Conservation (phyloP, 1,140 invertebrate genomes). For the Lasioglossum albipes region DNA sequence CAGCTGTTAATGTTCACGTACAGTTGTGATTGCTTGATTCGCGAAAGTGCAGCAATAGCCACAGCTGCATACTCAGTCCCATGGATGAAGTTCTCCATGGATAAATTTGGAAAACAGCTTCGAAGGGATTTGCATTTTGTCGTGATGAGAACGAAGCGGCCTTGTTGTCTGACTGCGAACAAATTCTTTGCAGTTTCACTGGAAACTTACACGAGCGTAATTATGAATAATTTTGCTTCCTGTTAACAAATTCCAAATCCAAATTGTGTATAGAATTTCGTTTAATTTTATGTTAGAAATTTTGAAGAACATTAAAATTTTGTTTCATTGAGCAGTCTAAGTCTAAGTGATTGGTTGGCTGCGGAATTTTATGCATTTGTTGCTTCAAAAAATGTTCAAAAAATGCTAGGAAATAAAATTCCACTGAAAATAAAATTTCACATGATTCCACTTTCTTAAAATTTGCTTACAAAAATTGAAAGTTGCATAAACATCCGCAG, state of each 20-base stretch:
- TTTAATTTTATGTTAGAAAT: too few species aligned
- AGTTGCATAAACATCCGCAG: too few species aligned
- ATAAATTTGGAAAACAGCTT: slow-evolving; percentile 22
- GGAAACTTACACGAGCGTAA: slow-evolving; percentile 49
- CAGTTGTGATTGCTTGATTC: slow-evolving; percentile 48
- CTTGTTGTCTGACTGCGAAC: slow-evolving; percentile 49
- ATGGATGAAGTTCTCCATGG: slow-evolving; percentile 29
- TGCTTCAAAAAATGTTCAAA: too few species aligned
- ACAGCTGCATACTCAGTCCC: slow-evolving; percentile 22
- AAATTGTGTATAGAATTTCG: too few species aligned
- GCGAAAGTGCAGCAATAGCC: slow-evolving; percentile 38
- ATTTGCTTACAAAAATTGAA: too few species aligned
- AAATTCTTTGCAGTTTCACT: slow-evolving; percentile 55
- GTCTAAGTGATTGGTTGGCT: too few species aligned
- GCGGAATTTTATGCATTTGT: too few species aligned
- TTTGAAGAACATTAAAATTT: not conserved
- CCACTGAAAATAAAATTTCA: too few species aligned
- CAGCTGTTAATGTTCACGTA: slow-evolving; percentile 53
- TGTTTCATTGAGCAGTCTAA: too few species aligned
- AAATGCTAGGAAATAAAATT: too few species aligned
- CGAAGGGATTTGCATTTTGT: slow-evolving; percentile 32
- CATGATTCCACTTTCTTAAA: too few species aligned
- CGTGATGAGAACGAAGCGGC: slow-evolving; percentile 24
- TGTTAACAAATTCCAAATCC: too few species aligned
- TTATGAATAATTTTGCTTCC: not conserved